These are phyloP conservation scores for Tachina grossa DNA, from an alignment of 2,888 invertebrate genomes.

Conservation along the genomic window DNA sequence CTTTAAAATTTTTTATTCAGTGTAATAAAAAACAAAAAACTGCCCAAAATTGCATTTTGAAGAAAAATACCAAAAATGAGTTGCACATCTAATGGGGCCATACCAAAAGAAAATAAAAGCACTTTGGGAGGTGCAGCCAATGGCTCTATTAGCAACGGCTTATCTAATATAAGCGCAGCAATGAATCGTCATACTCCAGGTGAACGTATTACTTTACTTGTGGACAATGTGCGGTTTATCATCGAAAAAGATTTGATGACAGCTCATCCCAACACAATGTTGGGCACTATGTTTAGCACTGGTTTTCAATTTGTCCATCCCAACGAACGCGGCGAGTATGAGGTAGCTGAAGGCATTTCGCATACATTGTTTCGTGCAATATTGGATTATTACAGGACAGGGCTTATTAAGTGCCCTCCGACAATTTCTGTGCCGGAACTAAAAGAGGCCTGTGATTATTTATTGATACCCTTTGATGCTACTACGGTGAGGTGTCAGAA, in stretches of 20 bases:
- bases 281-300: constrained; percentile 99
- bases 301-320: constrained; percentile 95
- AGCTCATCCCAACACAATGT: constrained; percentile 98
- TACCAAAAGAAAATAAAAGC: constrained; percentile 66
- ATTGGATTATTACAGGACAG: constrained; percentile 96
- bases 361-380: constrained; percentile 97
- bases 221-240: constrained; percentile 97
- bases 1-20: too few species aligned
- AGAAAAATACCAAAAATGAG: constrained; percentile 49
- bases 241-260: constrained; percentile 96
- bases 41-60: constrained; percentile 42
- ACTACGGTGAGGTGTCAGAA: constrained; percentile 97
- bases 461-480: constrained; percentile 98
- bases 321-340: constrained; percentile 98
- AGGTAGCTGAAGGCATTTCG: constrained; percentile 98
- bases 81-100: constrained; percentile 65
- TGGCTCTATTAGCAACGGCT: constrained; percentile 9
- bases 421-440: constrained; percentile 98
- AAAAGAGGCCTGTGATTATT: constrained; percentile 98
- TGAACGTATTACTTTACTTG: constrained; percentile 95
- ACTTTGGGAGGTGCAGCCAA: constrained; percentile 31
- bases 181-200: constrained; percentile 75
- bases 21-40: neutral
- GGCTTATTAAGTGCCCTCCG: constrained; percentile 96
- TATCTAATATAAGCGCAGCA: constrained; percentile 40